Base-by-base conservation (phyloP, 64 coral and sea anemone species). In the Cladopsammia gracilis region DNA sequence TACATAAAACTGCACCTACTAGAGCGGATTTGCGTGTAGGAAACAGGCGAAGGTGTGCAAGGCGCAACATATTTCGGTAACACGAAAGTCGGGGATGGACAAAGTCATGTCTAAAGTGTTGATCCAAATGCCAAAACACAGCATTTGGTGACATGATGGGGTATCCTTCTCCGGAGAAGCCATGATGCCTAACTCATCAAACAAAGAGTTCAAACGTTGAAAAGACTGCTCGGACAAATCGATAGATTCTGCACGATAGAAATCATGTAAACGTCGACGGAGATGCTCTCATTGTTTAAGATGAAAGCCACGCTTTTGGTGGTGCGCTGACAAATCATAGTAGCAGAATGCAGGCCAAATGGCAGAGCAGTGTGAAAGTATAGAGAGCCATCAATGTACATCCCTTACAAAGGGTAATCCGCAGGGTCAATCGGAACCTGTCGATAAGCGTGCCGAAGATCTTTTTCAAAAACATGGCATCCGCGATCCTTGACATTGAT, bases 401-500 rank as follows among this genome's bases (percentile, higher is more conserved):
- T 47, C 7, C 81, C 91, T 20, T 87, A 79, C 49, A 76, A 60
- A 58, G 65, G 73, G 67, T 79, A 91, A 80, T 94, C 92, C 11
- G 15, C 46, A 13, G 86, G 92, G 80, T 94, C 92, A 11, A 94
- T 78, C 71, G 86, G 86, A 53, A 94, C 89, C 53, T 94, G 93
- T 44, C 93, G 86, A 65, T 62, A 94, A 23, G 93, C 86, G 25
- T 54, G 74, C 25, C 86, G 71, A 13, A 94, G 61, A 62, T 89
- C 86, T 54, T 94, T 95, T 76, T 90, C 87, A 80, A 95, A 95
- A 14, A 95, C 79, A 70, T 90, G 88, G 77, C 79, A 95, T 25
- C 87, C 79, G 46, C 62, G 68, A 62, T 79, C 87, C 20, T 66
- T 70, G 43, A 22, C 44, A 44, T 90, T 95, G 25, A 95, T 59